phyloP scores from a whole-genome alignment of 2,113 vertebrate genomes.

The Regulus satrapa region DNA sequence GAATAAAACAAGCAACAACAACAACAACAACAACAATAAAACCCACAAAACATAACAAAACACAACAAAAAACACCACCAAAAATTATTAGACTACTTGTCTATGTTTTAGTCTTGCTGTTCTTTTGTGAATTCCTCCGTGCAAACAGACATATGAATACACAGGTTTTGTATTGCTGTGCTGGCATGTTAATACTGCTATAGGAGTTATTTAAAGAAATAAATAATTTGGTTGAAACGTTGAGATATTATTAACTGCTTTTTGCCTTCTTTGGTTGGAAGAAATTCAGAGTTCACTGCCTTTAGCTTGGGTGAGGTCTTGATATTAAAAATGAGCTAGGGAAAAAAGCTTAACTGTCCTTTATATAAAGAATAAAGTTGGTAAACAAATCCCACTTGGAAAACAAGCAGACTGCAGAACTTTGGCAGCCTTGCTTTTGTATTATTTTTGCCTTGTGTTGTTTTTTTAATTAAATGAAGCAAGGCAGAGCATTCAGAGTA shows the following conservation, averaged over 20 bases:
- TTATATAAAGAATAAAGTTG: slow-evolving; percentile 29
- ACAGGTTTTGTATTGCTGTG: not conserved
- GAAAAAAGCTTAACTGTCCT: slow-evolving; percentile 22
- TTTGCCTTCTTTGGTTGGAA: not conserved
- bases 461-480: slow-evolving; percentile 63
- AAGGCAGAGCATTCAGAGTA: slow-evolving; percentile 41
- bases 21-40: no score
- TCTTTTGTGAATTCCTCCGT: not conserved
- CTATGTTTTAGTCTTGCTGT: not conserved
- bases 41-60: no score
- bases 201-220: slow-evolving; percentile 28
- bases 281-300: not conserved
- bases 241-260: not conserved
- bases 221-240: slow-evolving; percentile 21
- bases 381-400: slow-evolving; percentile 53
- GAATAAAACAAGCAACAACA: no score
- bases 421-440: slow-evolving; percentile 39
- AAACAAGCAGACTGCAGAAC: slow-evolving; percentile 54
- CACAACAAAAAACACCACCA: no score
- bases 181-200: not conserved
- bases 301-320: not conserved
- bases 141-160: not conserved
- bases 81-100: not conserved
- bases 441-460: slow-evolving; percentile 49
- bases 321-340: not conserved